A percentile compares a stretch with the other conserved stretches of the same genome.
Conservation (phyloP, 2,797 vertebrate species). For the Labeo calbasu region DNA sequence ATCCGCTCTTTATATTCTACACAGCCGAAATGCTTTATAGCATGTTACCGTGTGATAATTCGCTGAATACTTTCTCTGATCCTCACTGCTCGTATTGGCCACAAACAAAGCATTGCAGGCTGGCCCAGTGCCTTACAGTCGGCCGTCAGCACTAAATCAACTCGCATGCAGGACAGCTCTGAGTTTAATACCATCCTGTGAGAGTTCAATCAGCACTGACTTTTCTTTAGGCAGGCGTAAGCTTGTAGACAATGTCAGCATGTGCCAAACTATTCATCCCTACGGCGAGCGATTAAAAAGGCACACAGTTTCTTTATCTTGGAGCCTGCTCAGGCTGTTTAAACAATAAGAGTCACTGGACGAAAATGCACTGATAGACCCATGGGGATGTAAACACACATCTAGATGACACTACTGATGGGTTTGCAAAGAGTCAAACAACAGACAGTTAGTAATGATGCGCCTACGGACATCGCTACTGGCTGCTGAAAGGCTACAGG, state of each 20-base stretch:
- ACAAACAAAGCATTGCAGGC: background rate
- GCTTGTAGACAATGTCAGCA: constrained; percentile 30
- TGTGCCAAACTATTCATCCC: constrained; percentile 63
- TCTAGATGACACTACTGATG: constrained; percentile 62
- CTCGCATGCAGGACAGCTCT: constrained; percentile 4
- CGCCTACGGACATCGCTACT: constrained; percentile 68
- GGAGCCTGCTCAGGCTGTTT: constrained; percentile 73
- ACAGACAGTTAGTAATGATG: constrained; percentile 75
- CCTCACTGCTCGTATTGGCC: background rate
- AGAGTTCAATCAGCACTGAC: constrained; percentile 43
- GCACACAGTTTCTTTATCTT: constrained; percentile 76
- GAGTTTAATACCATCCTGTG: constrained; percentile 25
- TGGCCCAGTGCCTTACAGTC: constrained; percentile 23
- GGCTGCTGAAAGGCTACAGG: constrained; percentile 62
- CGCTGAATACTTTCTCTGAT: background rate
- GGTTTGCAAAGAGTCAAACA: constrained; percentile 65
- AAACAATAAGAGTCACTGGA: constrained; percentile 73
- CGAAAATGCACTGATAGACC: constrained; percentile 68
- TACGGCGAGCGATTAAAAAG: constrained; percentile 75
- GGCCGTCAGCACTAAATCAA: constrained; percentile 46
- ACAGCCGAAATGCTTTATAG: constrained; percentile 21
- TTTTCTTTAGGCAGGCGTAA: constrained; percentile 40
- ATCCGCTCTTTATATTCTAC: background rate
- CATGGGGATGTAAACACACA: constrained; percentile 66
- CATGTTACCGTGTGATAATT: background rate